Percentiles rank a stretch among this genome's conserved stretches.
Conservation (phyloP, 2,888 invertebrate species). For the Drosophila birchii region DNA sequence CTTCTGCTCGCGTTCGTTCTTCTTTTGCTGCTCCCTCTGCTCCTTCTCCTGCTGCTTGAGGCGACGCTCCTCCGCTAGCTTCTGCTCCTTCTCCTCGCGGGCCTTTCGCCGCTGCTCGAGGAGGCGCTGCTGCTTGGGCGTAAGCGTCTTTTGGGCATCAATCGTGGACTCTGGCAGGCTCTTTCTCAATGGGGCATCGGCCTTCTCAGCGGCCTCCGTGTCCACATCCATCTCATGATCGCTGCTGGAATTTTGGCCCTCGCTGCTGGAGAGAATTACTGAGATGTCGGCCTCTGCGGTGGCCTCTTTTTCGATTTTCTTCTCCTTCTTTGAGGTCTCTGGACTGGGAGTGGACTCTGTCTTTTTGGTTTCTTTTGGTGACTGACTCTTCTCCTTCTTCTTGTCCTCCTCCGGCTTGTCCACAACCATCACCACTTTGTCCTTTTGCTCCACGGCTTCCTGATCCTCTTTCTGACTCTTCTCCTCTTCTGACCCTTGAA, state of each 20-base stretch:
- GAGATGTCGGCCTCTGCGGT: constrained; percentile 12
- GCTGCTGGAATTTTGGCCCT: constrained; percentile 35
- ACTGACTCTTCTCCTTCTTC: not conserved
- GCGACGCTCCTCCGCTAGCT: constrained; percentile 85
- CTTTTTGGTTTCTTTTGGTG: constrained; percentile 1
- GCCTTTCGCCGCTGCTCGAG: constrained; percentile 77
- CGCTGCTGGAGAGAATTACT: constrained; percentile 47
- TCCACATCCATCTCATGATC: constrained; percentile 50
- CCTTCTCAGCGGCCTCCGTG: constrained; percentile 39
- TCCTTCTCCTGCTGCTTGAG: constrained; percentile 82
- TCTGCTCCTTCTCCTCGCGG: constrained; percentile 84
- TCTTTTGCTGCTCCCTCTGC: constrained; percentile 74
- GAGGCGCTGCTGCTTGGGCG: constrained; percentile 78
- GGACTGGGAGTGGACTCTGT: not conserved
- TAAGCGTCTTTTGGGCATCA: constrained; percentile 52
- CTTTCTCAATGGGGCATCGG: constrained; percentile 2
- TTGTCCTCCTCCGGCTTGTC: not conserved
- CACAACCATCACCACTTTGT: not conserved
- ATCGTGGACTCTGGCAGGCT: not conserved
- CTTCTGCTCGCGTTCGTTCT: constrained; percentile 85
- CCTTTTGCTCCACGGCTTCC: not conserved
- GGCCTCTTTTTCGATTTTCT: constrained; percentile 1
- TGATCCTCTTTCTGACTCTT: not conserved
- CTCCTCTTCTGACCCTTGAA: constrained; percentile 16
- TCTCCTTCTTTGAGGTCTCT: constrained; percentile 8